Base-by-base conservation (phyloP, 2,888 invertebrate species). In the Drymonia ruficornis region DNA sequence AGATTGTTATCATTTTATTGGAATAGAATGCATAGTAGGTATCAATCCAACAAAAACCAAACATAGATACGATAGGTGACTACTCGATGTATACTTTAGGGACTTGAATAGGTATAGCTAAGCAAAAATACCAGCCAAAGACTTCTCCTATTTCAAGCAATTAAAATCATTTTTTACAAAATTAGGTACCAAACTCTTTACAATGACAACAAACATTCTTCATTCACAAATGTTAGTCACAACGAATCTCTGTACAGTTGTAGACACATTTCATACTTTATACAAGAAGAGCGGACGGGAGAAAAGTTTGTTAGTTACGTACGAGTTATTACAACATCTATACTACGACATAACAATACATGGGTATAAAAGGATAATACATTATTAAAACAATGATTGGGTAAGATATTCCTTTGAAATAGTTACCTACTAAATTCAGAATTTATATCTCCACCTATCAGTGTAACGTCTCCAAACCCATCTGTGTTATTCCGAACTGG, bases 181-280 rank as follows among this genome's bases (percentile, higher is more conserved):
- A n/a, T 13, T 0, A 36, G 31, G 9, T 31, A 31, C 2, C 11
- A 9, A 31, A 13, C 4, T 36, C 36, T 36, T 11, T 36, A 36
- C 36, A 36, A 36, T 36, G 3, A 36, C 4, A 36, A 36, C 11
- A n/a, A n/a, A 61, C 59, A 65, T 36, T 54, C 28, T 50, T 49
- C 45, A 15, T 53, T 49, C 23, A 53, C 29, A 53, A 38, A 52
- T 62, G 68, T 75, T 70, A 75, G 75, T 70, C 61, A 70, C 74
- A 67, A 52, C 47, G 59, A 49, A 53, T n/a, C n/a, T n/a, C n/a
- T n/a, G n/a, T n/a, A n/a, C n/a, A n/a, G n/a, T n/a, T n/a, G n/a
- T n/a, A n/a, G n/a, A n/a, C n/a, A n/a, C n/a, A n/a, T n/a, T n/a
- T n/a, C n/a, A n/a, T 54, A 48, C 18, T 56, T 43, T 63, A 48